Evolutionary conservation across 1,140 invertebrate genomes (phyloP).

Genomic region (Drosophila serrata): DNA sequence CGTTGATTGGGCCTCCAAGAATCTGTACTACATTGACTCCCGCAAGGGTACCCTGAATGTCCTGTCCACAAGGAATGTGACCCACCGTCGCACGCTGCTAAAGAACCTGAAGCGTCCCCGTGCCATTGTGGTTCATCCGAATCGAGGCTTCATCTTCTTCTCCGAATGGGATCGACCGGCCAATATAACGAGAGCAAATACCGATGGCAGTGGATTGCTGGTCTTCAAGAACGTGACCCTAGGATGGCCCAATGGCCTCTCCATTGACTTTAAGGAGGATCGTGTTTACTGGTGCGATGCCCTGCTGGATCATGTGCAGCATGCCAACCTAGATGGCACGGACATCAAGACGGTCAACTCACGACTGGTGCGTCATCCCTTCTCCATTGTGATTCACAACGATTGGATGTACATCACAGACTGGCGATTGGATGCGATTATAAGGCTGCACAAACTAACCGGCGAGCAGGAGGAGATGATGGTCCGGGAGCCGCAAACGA

Average conservation of each 20-base stretch:
- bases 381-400: conserved; percentile 97
- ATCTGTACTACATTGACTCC: conserved; percentile 99
- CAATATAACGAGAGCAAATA: conserved; percentile 95
- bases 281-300: conserved; percentile 98
- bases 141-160: conserved; percentile 97
- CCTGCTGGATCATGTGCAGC: conserved; percentile 97
- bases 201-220: conserved; percentile 94
- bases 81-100: conserved; percentile 93
- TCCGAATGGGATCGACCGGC: conserved; percentile 98
- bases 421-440: conserved; percentile 98
- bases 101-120: conserved; percentile 96
- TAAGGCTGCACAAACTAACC: conserved; percentile 94
- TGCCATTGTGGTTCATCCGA: conserved; percentile 98
- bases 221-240: conserved; percentile 97
- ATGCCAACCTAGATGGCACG: conserved; percentile 96
- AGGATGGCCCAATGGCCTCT: conserved; percentile 98
- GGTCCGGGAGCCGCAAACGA: conserved; percentile 95
- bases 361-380: conserved; percentile 96
- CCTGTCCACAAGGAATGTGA: conserved; percentile 93
- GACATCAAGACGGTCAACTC: conserved; percentile 97
- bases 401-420: conserved; percentile 99
- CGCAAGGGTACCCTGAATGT: conserved; percentile 98
- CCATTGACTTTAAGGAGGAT: conserved; percentile 95
- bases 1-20: conserved; percentile 98
- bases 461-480: conserved; percentile 94